Base-by-base conservation (phyloP, 2,888 invertebrate species). In the Microplitis deprimator region DNA sequence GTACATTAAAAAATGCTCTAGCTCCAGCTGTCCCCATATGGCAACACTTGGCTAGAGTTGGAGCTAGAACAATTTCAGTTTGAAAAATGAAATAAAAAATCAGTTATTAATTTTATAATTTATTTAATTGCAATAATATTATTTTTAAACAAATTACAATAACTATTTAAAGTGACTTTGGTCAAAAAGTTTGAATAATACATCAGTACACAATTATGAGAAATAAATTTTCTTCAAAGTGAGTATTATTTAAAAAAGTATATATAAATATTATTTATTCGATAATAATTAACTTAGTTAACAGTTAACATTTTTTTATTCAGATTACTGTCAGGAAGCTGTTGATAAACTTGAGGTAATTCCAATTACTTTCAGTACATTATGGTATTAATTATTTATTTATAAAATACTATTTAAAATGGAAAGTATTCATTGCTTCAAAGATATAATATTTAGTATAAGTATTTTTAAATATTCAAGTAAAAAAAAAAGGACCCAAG, bases 301-400 rank as follows among this genome's bases (percentile, higher is more conserved):
- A 64, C 68, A 73, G 62, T 68, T 61, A 39, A 39, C 73, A 64
- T 62, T 69, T 72, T 69, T 72, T 61, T 39, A 17, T 50, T 77
- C 6, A 60, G 40, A 50, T 41, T 20, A 4, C 60, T 41, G 59
- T n/a, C 73, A 41, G 50, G 50, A 50, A 50, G 50, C 50, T 50
- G 50, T 5, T 10, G 50, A 50, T 50, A 13, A 50, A 50, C 50
- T 50, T 50, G 50, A 50, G 50, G 50, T 50, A 13, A 50, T 13
- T 50, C 13, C 13, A 50, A 50, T 50, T 50, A 50, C 50, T 50
- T 50, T 50, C 50, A 50, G 50, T 50, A 50, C 50, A 13, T 50
- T 50, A 13, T 50, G 60, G 41, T 40, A 73, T 67, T 62, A 71
- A n/a, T 72, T 68, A 10, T 59, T 41, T 38, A 60, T 72, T 61